phyloP scores from a whole-genome alignment of 1,140 invertebrate genomes.

The Telenomus remus region DNA sequence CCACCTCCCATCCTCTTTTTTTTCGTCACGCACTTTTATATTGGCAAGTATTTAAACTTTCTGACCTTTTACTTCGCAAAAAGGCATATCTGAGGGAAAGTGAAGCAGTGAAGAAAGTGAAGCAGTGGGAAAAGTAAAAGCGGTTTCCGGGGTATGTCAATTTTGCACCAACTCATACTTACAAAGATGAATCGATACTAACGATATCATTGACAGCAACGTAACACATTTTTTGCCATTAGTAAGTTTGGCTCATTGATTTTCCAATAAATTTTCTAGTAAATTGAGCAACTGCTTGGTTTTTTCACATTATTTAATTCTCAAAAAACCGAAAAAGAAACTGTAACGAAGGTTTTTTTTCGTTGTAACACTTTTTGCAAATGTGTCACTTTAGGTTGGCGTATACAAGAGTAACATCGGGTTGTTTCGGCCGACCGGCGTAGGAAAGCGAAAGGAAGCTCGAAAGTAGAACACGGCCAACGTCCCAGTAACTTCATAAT shows the following conservation, averaged over 20 bases:
- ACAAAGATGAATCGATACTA: slow-evolving; percentile 61
- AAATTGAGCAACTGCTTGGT: too few relatives aligned
- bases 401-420: slow-evolving; percentile 2
- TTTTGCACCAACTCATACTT: slow-evolving; percentile 56
- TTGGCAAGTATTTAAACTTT: too few relatives aligned
- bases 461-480: slow-evolving; percentile 74
- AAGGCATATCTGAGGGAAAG: too few relatives aligned
- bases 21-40: too few relatives aligned
- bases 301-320: neutral
- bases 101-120: too few relatives aligned
- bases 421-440: slow-evolving; percentile 51
- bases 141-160: slow-evolving; percentile 69
- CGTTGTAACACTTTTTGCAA: too few relatives aligned
- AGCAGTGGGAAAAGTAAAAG: slow-evolving; percentile 71
- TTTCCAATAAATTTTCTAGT: too few relatives aligned
- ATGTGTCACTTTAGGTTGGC: too few relatives aligned
- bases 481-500: slow-evolving; percentile 72
- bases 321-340: neutral
- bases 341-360: too few relatives aligned
- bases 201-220: slow-evolving; percentile 22
- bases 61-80: too few relatives aligned
- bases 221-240: neutral
- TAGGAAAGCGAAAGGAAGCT: slow-evolving; percentile 72
- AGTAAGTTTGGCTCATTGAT: slow-evolving; percentile 1
- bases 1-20: too few relatives aligned